These are phyloP conservation scores for Lasioglossum zephyrum DNA, from an alignment of 2,888 invertebrate species.

Conservation along the genomic window DNA sequence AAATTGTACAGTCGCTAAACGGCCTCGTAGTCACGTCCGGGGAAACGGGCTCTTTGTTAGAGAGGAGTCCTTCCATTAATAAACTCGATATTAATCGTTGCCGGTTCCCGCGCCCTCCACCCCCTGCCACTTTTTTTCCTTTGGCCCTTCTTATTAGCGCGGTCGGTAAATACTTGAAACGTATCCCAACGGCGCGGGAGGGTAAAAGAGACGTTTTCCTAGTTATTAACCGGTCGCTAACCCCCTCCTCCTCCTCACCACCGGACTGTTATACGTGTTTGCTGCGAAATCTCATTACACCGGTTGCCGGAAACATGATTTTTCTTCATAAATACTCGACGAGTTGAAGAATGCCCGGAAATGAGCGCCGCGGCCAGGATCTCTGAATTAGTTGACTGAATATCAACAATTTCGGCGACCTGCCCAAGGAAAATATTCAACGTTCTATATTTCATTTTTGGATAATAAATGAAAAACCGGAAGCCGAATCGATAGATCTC, in stretches of 20 bases:
- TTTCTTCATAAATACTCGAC: constrained; percentile 20
- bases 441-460: not conserved
- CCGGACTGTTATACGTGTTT: constrained; percentile 54
- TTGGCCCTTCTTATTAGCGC: constrained; percentile 39
- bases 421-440: not conserved
- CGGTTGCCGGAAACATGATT: constrained; percentile 53
- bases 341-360: not conserved
- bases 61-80: constrained; percentile 63
- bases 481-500: constrained; percentile 9
- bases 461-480: not conserved
- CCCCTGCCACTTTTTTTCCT: not conserved
- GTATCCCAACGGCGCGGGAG: constrained; percentile 12
- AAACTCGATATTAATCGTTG: constrained; percentile 71
- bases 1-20: constrained; percentile 43
- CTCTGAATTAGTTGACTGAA: not conserved
- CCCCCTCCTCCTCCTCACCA: not conserved
- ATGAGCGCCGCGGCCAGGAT: not conserved
- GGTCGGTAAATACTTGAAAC: constrained; percentile 46
- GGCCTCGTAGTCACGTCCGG: constrained; percentile 47
- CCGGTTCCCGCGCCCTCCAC: constrained; percentile 12
- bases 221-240: constrained; percentile 58
- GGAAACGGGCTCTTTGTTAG: constrained; percentile 63
- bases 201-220: constrained; percentile 28
- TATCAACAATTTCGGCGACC: not conserved
- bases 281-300: constrained; percentile 66